phyloP scores from a whole-genome alignment of 2,888 invertebrate genomes.

The Colletes collaris region DNA sequence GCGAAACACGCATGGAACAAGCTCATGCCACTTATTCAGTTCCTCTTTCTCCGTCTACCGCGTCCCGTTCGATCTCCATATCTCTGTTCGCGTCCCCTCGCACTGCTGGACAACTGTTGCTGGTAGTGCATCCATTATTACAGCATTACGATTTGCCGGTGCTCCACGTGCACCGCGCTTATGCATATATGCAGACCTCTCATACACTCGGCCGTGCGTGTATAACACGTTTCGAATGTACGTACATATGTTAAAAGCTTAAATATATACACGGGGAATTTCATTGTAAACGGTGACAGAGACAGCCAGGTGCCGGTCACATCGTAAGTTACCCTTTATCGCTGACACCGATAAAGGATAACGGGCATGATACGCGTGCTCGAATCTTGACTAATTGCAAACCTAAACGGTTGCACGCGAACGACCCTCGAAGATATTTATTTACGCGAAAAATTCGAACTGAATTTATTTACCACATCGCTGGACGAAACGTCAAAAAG shows the following conservation, averaged over 20 bases:
- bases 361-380: conserved; percentile 4
- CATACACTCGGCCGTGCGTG: conserved; percentile 35
- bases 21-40: conserved; percentile 47
- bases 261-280: conserved; percentile 14
- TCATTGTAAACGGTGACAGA: background rate
- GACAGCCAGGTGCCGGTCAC: background rate
- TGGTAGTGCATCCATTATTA: conserved; percentile 75
- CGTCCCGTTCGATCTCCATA: conserved; percentile 35
- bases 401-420: conserved; percentile 9
- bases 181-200: conserved; percentile 63
- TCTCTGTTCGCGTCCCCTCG: conserved; percentile 36
- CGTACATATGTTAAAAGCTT: conserved; percentile 52
- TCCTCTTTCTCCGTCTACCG: conserved; percentile 28
- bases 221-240: conserved; percentile 29
- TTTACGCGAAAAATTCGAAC: background rate
- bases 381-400: conserved; percentile 22
- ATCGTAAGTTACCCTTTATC: conserved; percentile 19
- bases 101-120: conserved; percentile 76
- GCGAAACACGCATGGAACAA: conserved; percentile 46
- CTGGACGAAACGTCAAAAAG: no score
- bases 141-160: conserved; percentile 72
- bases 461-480: no score
- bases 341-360: background rate
- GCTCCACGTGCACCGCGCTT: conserved; percentile 54
- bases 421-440: background rate